Base-by-base conservation (phyloP, 2,888 invertebrate species). In the Norana najaformis region DNA sequence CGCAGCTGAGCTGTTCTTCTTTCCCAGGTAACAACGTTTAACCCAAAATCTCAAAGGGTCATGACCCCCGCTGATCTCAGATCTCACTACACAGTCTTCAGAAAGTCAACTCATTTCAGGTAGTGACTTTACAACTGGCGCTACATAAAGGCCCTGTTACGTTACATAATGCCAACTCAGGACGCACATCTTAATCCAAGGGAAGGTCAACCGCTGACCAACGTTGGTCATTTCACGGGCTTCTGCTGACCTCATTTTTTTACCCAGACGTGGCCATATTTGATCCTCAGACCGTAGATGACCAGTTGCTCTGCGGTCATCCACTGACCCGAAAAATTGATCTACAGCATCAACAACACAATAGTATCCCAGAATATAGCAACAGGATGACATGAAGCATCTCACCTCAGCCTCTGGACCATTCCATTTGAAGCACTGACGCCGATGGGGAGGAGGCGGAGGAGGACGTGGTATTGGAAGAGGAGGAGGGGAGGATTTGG, bases 351-450 rank as follows among this genome's bases (percentile, higher is more conserved):
- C 69, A 8, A n/a, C 69, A 69, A 69, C 69, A 69, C 11, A 13
- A 11, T 14, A 16, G 69, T n/a, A 69, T 30, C 1, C 11, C 69
- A n/a, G 16, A 53, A 23, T 69, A 69, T 69, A 53, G 69, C 30
- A 30, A 69, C n/a, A n/a, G 30, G 8, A 69, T 2, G 11, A 69
- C 8, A 16, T 16, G 16, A 69, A 69, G 8, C 30, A 69, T n/a
- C 69, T 69, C n/a, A 69, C 69, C 69, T 69, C 69, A 69, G n/a
- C 69, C 69, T n/a, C 69, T 69, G n/a, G 69, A 69, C n/a, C 69
- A n/a, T 69, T 69, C 69, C 69, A 69, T 69, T 69, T 69, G 69
- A 30, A 69, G n/a, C 5, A 69, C 69, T 4, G 11, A 69, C 69
- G 69, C 30, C 0, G n/a, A 8, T 6, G 69, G 13, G 69, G 69